Base-by-base conservation (phyloP, 2,113 vertebrate genomes). In the Microtus montanus region DNA sequence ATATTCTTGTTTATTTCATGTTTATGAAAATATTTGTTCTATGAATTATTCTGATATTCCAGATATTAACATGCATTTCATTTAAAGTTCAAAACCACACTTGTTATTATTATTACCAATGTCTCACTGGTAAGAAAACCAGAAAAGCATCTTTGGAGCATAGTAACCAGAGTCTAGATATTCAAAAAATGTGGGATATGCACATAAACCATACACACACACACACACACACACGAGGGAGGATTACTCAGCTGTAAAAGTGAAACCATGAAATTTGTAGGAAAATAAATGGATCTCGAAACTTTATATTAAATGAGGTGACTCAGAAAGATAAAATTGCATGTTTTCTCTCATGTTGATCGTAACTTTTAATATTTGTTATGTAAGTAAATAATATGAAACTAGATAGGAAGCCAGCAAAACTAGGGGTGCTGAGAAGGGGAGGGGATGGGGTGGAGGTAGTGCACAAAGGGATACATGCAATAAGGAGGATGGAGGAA, bases 11-110 rank as follows among this genome's bases (percentile, higher is more conserved):
- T 87, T 77, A 80, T 13, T 8, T 75, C 8, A 66, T 90, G 3
- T 28, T 95, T 87, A 79, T 90, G 64, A 58, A 91, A 88, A 92
- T 93, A 87, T 20, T 94, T 91, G 38, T 52, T 93, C 28, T 83
- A 14, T 75, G 22, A 80, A 9, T 91, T 87, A 83, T 17, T 5
- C 63, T 84, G 44, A 41, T 85, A 35, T 87, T 80, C 58, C 22
- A 44, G 61, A 85, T 63, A 35, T 58, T 64, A 14, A 64, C 68
- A 71, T 13, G 68, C 64, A 24, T 38, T 95, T 77, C 41, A 87
- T 82, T 90, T 92, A 22, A 33, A 70, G 26, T 35, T 70, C 15
- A 64, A 28, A 74, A 66, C 22, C 35, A 61, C n/a, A 61, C n/a
- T 38, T 73, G n/a, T 73, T 74, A 74, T 22, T 74, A 41, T 74